phyloP scores from a whole-genome alignment of 2,888 invertebrate genomes.

The Epistrophella euchroma region DNA sequence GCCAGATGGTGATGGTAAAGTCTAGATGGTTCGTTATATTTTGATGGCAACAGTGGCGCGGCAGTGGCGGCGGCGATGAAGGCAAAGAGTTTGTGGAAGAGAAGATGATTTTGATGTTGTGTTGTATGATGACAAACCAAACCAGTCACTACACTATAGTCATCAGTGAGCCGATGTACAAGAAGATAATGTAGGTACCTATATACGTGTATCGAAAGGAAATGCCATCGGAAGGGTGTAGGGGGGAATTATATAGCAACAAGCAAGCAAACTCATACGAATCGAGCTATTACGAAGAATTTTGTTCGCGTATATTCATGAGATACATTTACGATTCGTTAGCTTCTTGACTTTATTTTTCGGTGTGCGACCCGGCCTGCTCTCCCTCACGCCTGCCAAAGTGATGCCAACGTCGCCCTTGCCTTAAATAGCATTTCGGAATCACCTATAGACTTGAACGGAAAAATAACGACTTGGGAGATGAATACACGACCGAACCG shows the following conservation, averaged over 20 bases:
- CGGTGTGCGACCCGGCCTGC: slow-evolving; percentile 12
- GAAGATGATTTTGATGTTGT: slow-evolving; percentile 42
- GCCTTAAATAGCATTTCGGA: slow-evolving; percentile 43
- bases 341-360: slow-evolving; percentile 40
- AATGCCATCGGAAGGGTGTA: slow-evolving; percentile 45
- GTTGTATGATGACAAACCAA: slow-evolving; percentile 63
- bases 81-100: slow-evolving; percentile 33
- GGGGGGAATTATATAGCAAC: slow-evolving; percentile 51
- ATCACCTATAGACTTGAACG: slow-evolving; percentile 48
- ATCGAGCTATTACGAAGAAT: slow-evolving; percentile 50
- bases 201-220: slow-evolving; percentile 34
- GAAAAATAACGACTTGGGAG: slow-evolving; percentile 30
- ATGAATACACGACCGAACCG: slow-evolving; percentile 20
- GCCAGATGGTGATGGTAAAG: slow-evolving; percentile 65
- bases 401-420: slow-evolving; percentile 31
- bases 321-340: slow-evolving; percentile 59
- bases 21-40: slow-evolving; percentile 46
- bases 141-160: slow-evolving; percentile 32
- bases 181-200: neutral
- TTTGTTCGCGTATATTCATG: slow-evolving; percentile 68
- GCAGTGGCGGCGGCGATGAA: slow-evolving; percentile 1
- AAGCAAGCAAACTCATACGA: slow-evolving; percentile 46
- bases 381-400: neutral
- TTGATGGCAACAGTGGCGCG: slow-evolving; percentile 31
- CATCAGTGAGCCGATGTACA: slow-evolving; percentile 25